phyloP scores from a whole-genome alignment of 2,888 invertebrate genomes.

The Balanococcus diminutus region DNA sequence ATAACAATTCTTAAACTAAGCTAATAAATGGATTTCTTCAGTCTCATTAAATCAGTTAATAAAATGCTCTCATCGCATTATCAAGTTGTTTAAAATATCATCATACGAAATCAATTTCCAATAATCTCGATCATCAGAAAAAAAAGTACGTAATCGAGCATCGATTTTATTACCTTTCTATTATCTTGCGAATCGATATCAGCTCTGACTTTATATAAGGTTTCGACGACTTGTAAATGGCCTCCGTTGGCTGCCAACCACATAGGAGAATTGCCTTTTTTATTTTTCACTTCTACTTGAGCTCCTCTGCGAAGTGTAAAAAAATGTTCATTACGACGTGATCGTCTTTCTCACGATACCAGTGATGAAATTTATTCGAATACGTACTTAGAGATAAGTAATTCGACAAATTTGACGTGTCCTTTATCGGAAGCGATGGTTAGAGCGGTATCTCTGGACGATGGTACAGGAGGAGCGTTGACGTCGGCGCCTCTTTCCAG shows the following conservation, averaged over 20 bases:
- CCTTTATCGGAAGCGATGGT: constrained; percentile 99
- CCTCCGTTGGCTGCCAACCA: constrained; percentile 99
- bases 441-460: constrained; percentile 95
- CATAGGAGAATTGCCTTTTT: constrained; percentile 97
- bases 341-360: not conserved
- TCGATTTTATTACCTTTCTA: constrained; percentile 67
- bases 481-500: constrained; percentile 97
- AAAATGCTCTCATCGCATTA: no score
- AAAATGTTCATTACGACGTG: not conserved
- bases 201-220: constrained; percentile 85
- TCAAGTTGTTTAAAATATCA: no score
- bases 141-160: no score
- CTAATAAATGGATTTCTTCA: no score
- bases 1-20: no score
- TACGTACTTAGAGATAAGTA: constrained; percentile 71
- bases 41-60: no score
- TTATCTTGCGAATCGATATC: constrained; percentile 99
- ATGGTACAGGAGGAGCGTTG: constrained; percentile 97
- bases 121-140: no score
- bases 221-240: constrained; percentile 94
- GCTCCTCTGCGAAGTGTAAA: constrained; percentile 69
- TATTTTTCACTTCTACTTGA: constrained; percentile 96
- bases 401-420: constrained; percentile 89
- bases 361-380: not conserved
- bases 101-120: no score